Evolutionary conservation across 2,113 vertebrate species (phyloP), one percentile per base, ranked within the genome.

Genomic region (Delphinapterus leucas): DNA sequence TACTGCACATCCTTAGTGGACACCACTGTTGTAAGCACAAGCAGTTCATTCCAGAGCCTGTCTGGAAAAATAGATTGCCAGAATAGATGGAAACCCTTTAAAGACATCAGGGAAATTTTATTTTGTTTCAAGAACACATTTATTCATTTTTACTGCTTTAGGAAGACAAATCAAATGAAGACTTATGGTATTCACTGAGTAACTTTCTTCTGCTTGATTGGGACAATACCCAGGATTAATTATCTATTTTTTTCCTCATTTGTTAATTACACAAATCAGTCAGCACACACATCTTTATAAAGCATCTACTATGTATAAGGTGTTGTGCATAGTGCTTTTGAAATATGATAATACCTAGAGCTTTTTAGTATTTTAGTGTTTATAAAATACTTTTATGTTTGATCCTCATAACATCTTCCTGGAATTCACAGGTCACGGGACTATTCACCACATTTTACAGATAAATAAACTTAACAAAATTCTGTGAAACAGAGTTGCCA

Each of bases 91-190:
- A 94, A 90, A 91, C 6, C 25, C 21, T 65, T 94, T 68, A 80
- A 96, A 89, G 67, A 97, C 8, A 86, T 2, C 49, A 68, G 86
- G 73, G 80, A 70, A 49, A 61, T 96, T 74, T 58, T 2, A 44
- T 95, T 98, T 97, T 93, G 90, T 96, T 71, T 36, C 41, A 76
- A 94, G 74, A 97, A 49, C 20, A 61, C 65, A 49, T 70, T 97
- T 63, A 68, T 96, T 97, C 63, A 71, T 95, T 96, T 96, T 83
- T 83, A 97, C 67, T 96, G 73, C 68, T 95, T 91, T 49, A 77
- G 92, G 73, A 90, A 94, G 73, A 74, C 38, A 95, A 95, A 96
- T 93, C 92, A 93, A 93, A 96, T 70, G 67, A 70, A 95, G 65
- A 90, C n/a, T 77, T 26, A 7, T 25, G 13, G 36, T 83, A 70